Evolutionary conservation across 2,797 vertebrate species (phyloP).

Genomic region (Helicolenus hilgendorfi): DNA sequence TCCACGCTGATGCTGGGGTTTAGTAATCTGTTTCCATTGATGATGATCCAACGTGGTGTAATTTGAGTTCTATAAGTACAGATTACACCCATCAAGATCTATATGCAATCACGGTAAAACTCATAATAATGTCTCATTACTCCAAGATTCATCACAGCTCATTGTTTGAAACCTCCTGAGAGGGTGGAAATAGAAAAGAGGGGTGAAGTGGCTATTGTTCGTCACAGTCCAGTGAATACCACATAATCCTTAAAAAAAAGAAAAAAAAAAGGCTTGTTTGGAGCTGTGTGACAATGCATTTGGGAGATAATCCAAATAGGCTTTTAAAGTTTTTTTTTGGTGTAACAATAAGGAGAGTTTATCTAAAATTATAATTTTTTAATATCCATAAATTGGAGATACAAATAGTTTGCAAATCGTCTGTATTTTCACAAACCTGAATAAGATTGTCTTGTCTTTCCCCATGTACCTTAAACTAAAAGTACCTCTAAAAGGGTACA

Average conservation of each 20-base stretch:
- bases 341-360: neutral
- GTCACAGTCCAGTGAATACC: neutral
- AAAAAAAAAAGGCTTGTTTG: neutral
- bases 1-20: rapidly evolving
- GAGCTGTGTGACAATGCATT: neutral
- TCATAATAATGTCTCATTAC: slow-evolving; percentile 21
- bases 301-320: neutral
- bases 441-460: neutral
- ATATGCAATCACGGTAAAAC: slow-evolving; percentile 1
- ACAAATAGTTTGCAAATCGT: neutral
- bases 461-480: neutral
- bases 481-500: neutral
- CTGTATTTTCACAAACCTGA: neutral
- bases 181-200: neutral
- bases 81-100: slow-evolving; percentile 10
- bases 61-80: neutral
- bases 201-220: neutral
- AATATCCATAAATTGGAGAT: neutral
- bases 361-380: neutral
- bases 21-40: neutral
- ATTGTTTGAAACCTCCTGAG: slow-evolving; percentile 20
- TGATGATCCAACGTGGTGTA: neutral
- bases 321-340: neutral
- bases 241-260: too few species aligned
- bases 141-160: slow-evolving; percentile 3